These are phyloP conservation scores for Gnatocerus cornutus DNA, from an alignment of 2,888 invertebrate species.

Conservation along the genomic window DNA sequence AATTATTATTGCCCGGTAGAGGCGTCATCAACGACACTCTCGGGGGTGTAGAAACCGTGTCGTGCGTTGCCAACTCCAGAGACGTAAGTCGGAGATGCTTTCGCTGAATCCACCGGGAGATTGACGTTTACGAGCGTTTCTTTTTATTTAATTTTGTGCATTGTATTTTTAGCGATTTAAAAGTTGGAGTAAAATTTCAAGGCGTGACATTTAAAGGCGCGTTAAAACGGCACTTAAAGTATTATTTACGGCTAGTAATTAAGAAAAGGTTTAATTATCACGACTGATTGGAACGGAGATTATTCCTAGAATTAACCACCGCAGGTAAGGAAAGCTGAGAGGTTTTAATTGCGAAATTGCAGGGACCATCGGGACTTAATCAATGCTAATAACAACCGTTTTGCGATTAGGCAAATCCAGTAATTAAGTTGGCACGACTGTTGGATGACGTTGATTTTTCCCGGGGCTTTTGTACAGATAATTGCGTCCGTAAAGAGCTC, in stretches of 20 bases:
- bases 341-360: slow-evolving; percentile 41
- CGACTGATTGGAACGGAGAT: slow-evolving; percentile 68
- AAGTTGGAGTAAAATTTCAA: slow-evolving; percentile 66
- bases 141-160: slow-evolving; percentile 67
- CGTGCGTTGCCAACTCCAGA: not conserved
- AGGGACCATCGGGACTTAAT: slow-evolving; percentile 22
- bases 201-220: slow-evolving; percentile 71
- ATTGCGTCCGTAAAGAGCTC: slow-evolving; percentile 11
- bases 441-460: slow-evolving; percentile 7
- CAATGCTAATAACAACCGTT: slow-evolving; percentile 27
- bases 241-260: slow-evolving; percentile 72
- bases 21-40: slow-evolving; percentile 51
- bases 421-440: slow-evolving; percentile 36
- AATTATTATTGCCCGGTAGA: slow-evolving; percentile 65
- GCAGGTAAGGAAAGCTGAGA: slow-evolving; percentile 31
- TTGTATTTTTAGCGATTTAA: slow-evolving; percentile 67
- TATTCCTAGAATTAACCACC: slow-evolving; percentile 67
- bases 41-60: slow-evolving; percentile 7
- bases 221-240: slow-evolving; percentile 72
- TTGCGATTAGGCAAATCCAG: slow-evolving; percentile 17
- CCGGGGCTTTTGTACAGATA: not conserved
- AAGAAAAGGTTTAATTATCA: slow-evolving; percentile 70
- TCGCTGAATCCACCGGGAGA: slow-evolving; percentile 57
- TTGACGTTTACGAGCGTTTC: slow-evolving; percentile 67
- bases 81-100: slow-evolving; percentile 56